A percentile compares a stretch with the other conserved stretches of the same genome.
These are phyloP conservation scores for Colius striatus DNA, from an alignment of 2,113 vertebrate genomes.

Conservation along the genomic window DNA sequence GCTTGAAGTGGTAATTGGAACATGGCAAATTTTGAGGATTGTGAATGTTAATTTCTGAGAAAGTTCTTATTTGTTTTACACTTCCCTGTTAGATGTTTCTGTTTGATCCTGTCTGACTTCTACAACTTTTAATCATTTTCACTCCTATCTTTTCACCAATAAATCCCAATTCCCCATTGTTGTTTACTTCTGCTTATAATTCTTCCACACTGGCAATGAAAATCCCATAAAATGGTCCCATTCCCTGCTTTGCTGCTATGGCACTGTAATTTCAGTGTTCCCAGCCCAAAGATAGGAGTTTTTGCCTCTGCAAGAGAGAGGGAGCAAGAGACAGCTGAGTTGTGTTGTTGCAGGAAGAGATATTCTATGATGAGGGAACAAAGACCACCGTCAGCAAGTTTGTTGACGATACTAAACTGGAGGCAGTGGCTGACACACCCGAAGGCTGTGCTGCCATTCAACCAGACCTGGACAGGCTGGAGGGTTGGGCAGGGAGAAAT, in stretches of 20 bases:
- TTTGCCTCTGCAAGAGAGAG: not conserved
- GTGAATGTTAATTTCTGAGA: not conserved
- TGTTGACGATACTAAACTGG: too few relatives aligned
- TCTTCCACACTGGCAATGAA: not conserved
- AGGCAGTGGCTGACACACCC: too few relatives aligned
- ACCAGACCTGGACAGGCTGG: too few relatives aligned
- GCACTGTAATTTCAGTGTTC: not conserved
- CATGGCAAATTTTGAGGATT: not conserved
- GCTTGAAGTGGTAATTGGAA: not conserved
- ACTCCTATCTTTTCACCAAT: not conserved
- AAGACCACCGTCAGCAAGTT: too few relatives aligned
- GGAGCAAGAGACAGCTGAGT: not conserved
- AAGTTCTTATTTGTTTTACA: not conserved
- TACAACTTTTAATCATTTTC: not conserved
- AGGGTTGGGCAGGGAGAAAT: too few relatives aligned
- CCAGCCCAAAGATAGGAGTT: fast-evolving
- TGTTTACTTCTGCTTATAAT: not conserved
- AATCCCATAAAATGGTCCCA: not conserved
- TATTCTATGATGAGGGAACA: too few relatives aligned
- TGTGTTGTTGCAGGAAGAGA: not conserved
- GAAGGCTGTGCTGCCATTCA: too few relatives aligned
- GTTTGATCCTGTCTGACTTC: not conserved
- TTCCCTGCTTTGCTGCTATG: not conserved
- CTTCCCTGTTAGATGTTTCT: not conserved
- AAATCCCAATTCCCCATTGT: not conserved